These are phyloP conservation scores for Notodonta ziczac DNA, from an alignment of 2,888 invertebrate species.

Conservation along the genomic window DNA sequence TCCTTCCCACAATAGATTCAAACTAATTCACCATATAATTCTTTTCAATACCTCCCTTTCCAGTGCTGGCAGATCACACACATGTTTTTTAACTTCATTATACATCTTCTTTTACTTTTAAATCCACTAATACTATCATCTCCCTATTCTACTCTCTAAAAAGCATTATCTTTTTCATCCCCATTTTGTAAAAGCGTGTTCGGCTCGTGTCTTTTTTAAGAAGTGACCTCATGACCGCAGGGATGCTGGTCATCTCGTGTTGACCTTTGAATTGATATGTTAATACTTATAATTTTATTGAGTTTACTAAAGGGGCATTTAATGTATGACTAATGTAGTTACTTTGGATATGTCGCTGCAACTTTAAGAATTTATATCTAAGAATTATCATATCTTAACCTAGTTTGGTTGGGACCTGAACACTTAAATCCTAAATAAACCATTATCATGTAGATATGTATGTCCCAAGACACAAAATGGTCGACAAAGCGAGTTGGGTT, in stretches of 20 bases:
- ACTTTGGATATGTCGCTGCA: too few relatives aligned
- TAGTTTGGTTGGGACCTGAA: too few relatives aligned
- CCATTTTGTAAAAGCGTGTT: slow-evolving; percentile 41
- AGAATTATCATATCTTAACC: too few relatives aligned
- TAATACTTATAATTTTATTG: slow-evolving; percentile 23
- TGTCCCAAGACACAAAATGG: too few relatives aligned
- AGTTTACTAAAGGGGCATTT: background rate
- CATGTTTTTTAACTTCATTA: slow-evolving; percentile 20
- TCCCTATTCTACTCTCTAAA: slow-evolving; percentile 35
- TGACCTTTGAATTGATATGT: slow-evolving; percentile 37
- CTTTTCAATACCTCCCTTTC: background rate
- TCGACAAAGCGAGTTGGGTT: too few relatives aligned
- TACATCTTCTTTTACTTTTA: slow-evolving; percentile 37
- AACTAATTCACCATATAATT: too few relatives aligned
- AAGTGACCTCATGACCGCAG: slow-evolving; percentile 34
- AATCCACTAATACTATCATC: slow-evolving; percentile 34
- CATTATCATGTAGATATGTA: too few relatives aligned
- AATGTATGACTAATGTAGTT: too few relatives aligned
- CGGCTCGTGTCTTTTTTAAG: slow-evolving; percentile 38
- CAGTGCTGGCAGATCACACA: background rate
- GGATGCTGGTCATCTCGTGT: slow-evolving; percentile 45
- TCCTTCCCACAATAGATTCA: too few relatives aligned
- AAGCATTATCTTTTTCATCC: slow-evolving; percentile 30
- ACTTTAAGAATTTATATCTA: too few relatives aligned
- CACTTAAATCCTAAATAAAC: too few relatives aligned